A percentile compares a stretch with the other conserved stretches of the same genome.
Evolutionary conservation across 64 coral and sea anemone species (phyloP).

Genomic region (Montipora capricornis): DNA sequence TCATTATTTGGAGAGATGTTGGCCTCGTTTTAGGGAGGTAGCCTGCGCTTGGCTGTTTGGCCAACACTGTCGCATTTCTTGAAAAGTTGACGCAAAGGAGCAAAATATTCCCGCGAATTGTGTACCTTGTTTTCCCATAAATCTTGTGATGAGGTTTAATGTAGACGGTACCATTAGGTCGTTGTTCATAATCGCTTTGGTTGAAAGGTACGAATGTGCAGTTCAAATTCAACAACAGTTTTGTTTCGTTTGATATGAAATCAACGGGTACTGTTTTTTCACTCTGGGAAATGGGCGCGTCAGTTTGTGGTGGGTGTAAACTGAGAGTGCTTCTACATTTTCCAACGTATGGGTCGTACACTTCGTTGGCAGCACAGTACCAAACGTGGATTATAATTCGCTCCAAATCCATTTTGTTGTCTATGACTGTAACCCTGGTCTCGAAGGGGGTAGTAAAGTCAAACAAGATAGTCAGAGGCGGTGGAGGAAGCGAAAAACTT

Average conservation of each 20-base stretch:
- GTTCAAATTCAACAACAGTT: background rate
- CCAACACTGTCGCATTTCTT: background rate
- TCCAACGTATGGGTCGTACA: too few relatives aligned
- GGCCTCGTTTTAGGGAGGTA: too few relatives aligned
- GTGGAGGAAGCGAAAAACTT: background rate
- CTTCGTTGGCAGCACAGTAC: background rate
- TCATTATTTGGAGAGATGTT: too few relatives aligned
- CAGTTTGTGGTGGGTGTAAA: too few relatives aligned
- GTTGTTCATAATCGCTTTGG: background rate
- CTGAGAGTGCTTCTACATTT: too few relatives aligned
- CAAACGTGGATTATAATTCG: background rate
- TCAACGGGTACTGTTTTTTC: background rate
- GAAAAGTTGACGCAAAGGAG: slow-evolving; percentile 22
- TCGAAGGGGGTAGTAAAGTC: background rate
- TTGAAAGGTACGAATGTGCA: slow-evolving; percentile 6
- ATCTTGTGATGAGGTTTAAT: background rate
- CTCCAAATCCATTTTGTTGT: background rate
- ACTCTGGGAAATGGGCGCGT: background rate
- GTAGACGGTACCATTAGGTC: slow-evolving; percentile 20
- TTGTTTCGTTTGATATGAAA: background rate
- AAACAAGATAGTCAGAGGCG: too few relatives aligned
- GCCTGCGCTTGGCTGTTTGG: background rate
- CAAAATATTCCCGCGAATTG: background rate
- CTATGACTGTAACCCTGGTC: background rate
- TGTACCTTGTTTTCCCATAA: background rate